Evolutionary conservation across 2,113 vertebrate genomes (phyloP).

Genomic region (Corydoras sp.): DNA sequence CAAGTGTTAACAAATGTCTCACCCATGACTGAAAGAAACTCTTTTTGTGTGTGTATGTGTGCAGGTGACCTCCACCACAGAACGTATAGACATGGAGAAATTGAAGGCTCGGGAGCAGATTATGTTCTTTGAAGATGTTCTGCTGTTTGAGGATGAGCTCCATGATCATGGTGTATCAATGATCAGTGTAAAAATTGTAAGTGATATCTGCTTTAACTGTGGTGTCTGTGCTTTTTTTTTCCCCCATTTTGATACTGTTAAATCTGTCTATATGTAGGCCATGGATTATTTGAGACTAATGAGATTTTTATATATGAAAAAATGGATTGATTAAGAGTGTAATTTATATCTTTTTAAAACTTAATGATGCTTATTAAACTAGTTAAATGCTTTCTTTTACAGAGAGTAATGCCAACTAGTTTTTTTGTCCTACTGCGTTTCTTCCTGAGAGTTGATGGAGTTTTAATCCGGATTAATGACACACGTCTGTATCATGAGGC

Average conservation of each 20-base stretch:
- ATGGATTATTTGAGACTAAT: too few species aligned
- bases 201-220: constrained; percentile 43
- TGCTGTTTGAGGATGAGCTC: constrained; percentile 94
- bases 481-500: constrained; percentile 90
- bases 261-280: neutral
- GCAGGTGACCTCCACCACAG: constrained; percentile 78
- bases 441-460: constrained; percentile 92
- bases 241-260: too few species aligned
- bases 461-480: constrained; percentile 90
- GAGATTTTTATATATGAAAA: too few species aligned
- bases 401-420: constrained; percentile 97
- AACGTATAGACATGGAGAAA: constrained; percentile 90
- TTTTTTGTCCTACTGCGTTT: constrained; percentile 91
- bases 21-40: neutral
- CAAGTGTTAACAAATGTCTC: neutral
- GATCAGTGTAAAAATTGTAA: constrained; percentile 91
- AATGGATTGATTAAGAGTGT: too few species aligned
- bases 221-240: too few species aligned
- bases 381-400: constrained; percentile 16
- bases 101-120: constrained; percentile 92
- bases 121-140: constrained; percentile 93
- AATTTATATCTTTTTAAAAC: too few species aligned
- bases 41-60: neutral
- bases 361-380: too few species aligned
- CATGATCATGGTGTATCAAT: constrained; percentile 96